Percentiles rank a stretch among this genome's conserved stretches.
Evolutionary conservation across 2,888 invertebrate genomes (phyloP).

Genomic region (Apoda limacodes): DNA sequence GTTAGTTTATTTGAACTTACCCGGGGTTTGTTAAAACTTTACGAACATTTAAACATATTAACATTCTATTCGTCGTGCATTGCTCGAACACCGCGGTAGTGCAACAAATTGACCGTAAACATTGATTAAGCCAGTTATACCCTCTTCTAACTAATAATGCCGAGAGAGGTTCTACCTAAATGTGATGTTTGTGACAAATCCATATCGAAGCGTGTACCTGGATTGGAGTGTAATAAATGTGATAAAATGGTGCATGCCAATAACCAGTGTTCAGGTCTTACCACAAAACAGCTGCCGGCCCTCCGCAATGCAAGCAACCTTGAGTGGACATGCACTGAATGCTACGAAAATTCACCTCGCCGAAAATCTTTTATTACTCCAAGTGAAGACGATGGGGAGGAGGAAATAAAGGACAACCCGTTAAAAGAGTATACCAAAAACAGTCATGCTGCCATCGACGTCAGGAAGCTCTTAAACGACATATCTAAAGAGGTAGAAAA

Average conservation of each 20-base stretch:
- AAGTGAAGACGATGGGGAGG: background rate
- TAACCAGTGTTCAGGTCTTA: conserved; percentile 13
- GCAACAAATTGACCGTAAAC: too few relatives aligned
- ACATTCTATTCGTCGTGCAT: too few relatives aligned
- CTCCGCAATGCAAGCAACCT: conserved; percentile 12
- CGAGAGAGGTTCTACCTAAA: too few relatives aligned
- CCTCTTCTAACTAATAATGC: too few relatives aligned
- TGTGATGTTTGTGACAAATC: background rate
- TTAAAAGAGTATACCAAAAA: background rate
- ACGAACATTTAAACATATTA: too few relatives aligned
- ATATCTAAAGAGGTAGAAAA: background rate
- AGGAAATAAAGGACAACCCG: background rate
- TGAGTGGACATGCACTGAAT: conserved; percentile 17
- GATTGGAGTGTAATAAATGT: conserved; percentile 8
- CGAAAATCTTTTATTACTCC: conserved; percentile 1
- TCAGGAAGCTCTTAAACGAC: background rate
- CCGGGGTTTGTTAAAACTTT: too few relatives aligned
- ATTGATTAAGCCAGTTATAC: too few relatives aligned
- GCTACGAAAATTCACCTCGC: conserved; percentile 9
- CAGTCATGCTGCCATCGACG: background rate
- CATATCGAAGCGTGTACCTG: conserved; percentile 2
- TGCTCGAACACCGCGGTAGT: too few relatives aligned
- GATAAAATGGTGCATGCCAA: conserved; percentile 6
- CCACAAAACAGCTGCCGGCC: conserved; percentile 14
- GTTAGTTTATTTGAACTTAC: too few relatives aligned